Evolutionary conservation across 53 echinoderm and acorn worm species (phyloP), one percentile per base, ranked within the genome.

Genomic region (Paracentrotus lividus): DNA sequence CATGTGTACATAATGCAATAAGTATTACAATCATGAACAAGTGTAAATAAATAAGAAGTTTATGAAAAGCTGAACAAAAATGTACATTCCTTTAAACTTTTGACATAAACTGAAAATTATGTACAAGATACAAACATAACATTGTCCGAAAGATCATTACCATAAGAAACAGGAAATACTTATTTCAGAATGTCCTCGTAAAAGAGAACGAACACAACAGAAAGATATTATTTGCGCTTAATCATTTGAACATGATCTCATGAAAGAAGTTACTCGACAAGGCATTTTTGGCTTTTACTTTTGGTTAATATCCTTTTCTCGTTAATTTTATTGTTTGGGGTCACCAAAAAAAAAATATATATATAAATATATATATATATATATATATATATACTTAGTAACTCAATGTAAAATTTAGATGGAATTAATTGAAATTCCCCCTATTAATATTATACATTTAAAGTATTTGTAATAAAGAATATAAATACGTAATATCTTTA

Each of bases 11-110:
- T n/a, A n/a, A 61, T 40, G 40, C 72, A 72, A 38, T 69, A 20
- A 72, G 72, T 72, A 72, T n/a, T n/a, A 72, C 31, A 57, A 72
- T 38, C 36, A 72, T 72, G 72, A 72, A 72, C 16, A 72, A 72
- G 72, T 40, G 40, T 72, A 72, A 72, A 72, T 72, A 72, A 72
- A 72, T 72, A 72, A 40, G 72, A 72, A 40, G 72, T 72, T 72
- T 72, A 72, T 72, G 72, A 72, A 72, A 72, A 72, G 72, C 40
- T 72, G 40, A 72, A 72, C 72, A 72, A 72, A 72, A 72, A 72
- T 72, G 38, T 72, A 72, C 72, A 72, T 38, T 72, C 72, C 21
- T 10, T 40, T n/a, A 26, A 72, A 72, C 72, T 72, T 72, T 72
- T 72, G 72, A 72, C 72, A 72, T 72, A 72, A 72, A 69, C 15